Percentiles rank a stretch among this genome's conserved stretches.
phyloP scores from a whole-genome alignment of 2,888 invertebrate genomes.

The Cheilosia vernalis region DNA sequence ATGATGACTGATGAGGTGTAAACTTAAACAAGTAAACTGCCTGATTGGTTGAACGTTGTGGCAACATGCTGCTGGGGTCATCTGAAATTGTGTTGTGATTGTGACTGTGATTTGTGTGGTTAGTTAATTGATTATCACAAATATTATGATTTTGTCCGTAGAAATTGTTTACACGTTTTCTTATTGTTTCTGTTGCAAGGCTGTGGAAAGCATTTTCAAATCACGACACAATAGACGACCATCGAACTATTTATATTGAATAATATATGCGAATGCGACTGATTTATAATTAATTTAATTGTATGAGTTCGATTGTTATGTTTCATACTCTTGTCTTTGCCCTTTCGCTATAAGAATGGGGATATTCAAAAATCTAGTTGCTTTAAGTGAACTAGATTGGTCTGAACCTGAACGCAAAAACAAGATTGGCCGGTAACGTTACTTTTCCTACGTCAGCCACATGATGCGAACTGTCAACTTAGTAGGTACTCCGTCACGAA shows the following conservation, averaged over 20 bases:
- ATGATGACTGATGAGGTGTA: constrained; percentile 46
- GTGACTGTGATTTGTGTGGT: neutral
- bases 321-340: too few relatives aligned
- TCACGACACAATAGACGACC: neutral
- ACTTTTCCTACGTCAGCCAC: too few relatives aligned
- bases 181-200: constrained; percentile 1
- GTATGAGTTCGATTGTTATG: too few relatives aligned
- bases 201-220: neutral
- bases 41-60: constrained; percentile 34
- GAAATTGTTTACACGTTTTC: constrained; percentile 22
- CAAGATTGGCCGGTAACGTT: too few relatives aligned
- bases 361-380: too few relatives aligned
- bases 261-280: neutral
- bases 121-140: too few relatives aligned
- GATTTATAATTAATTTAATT: neutral
- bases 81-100: constrained; percentile 9
- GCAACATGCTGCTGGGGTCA: constrained; percentile 42
- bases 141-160: constrained; percentile 29
- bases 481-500: too few relatives aligned
- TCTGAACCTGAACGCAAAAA: too few relatives aligned
- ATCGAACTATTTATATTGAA: neutral
- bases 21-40: constrained; percentile 49
- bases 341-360: too few relatives aligned
- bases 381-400: too few relatives aligned
- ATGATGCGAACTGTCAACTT: too few relatives aligned